A percentile compares a stretch with the other conserved stretches of the same genome.
phyloP scores from a whole-genome alignment of 2,797 vertebrate species.

The Megaceryle alcyon region DNA sequence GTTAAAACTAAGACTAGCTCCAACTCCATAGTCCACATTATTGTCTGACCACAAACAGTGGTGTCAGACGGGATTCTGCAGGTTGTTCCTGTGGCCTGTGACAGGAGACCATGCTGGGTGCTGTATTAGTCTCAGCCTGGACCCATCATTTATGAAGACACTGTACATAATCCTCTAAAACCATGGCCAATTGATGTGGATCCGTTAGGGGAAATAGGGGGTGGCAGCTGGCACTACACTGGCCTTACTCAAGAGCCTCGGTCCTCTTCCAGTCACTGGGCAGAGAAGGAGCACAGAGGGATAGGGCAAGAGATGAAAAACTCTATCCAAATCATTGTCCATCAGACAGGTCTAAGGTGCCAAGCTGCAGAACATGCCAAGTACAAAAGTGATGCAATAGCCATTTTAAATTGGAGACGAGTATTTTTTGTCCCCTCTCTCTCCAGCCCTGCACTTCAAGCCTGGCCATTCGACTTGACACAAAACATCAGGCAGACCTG shows the following conservation, averaged over 20 bases:
- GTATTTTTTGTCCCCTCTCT: background rate
- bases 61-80: background rate
- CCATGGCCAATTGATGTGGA: accelerated
- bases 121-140: background rate
- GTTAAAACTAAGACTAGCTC: background rate
- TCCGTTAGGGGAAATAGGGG: accelerated
- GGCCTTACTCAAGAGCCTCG: background rate
- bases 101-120: background rate
- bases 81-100: background rate
- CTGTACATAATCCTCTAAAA: background rate
- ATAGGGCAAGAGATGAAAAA: background rate
- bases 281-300: accelerated
- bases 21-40: background rate
- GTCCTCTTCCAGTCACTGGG: background rate
- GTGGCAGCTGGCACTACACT: accelerated
- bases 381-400: background rate
- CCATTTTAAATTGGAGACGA: background rate
- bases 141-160: background rate
- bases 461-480: background rate
- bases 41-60: background rate
- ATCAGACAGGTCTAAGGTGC: background rate
- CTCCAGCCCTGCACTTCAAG: background rate
- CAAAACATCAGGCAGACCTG: background rate
- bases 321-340: background rate
- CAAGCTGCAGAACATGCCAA: background rate